Evolutionary conservation across 2,888 invertebrate species (phyloP), one percentile per base, ranked within the genome.

Genomic region (Torymus texanus): DNA sequence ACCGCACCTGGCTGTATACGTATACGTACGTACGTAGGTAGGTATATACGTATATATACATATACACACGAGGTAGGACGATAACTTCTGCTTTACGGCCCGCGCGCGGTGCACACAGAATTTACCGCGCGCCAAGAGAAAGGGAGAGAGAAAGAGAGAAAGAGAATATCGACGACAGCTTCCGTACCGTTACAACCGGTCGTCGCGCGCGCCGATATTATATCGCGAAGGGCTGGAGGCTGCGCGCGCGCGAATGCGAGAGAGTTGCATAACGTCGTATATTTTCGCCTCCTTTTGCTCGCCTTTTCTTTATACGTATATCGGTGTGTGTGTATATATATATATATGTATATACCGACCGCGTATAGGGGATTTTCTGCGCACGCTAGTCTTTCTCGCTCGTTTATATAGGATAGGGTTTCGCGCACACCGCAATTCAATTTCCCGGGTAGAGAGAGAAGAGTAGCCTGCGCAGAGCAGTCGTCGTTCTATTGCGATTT

Each of bases 171-270:
- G 71, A 59, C 65, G 80, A 80, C 76, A 73, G 80, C 80, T 80
- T 80, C 79, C 73, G 75, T 73, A 73, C 80, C 80, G 76, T 80
- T 75, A 80, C 11, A 71, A 70, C 79, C 75, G 66, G 78, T 78
- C 73, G 73, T 56, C 61, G 29, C 29, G 13, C n/a, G 11, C 63
- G 11, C 67, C 70, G 50, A 70, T 76, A 76, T 63, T 70, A 63
- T 76, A 76, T 58, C 62, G 21, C 12, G 58, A 70, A 53, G 24
- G 53, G 50, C 55, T 65, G 13, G 24, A 63, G 51, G 14, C 24
- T 1, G 56, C 53, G 13, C 18, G 62, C 41, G 68, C 41, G 41
- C 3, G 41, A 41, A n/a, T n/a, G 41, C 5, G 41, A 41, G 41
- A 41, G 41, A 41, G 41, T 78, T 78, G 67, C 72, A 66, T 73